Evolutionary conservation across 2,888 invertebrate species (phyloP).

Genomic region (Dryococelus australis): DNA sequence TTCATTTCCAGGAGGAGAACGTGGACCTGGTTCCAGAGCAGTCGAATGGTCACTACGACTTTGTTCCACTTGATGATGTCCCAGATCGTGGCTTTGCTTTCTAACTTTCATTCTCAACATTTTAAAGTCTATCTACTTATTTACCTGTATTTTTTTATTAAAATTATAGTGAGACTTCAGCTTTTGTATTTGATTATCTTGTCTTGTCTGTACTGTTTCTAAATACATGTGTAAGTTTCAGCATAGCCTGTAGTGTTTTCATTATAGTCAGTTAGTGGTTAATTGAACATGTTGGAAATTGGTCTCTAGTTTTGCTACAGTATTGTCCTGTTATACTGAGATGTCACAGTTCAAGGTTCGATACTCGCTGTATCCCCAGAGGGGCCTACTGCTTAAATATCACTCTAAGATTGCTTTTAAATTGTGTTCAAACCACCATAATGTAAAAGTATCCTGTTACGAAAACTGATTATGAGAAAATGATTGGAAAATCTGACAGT

Average conservation of each 20-base stretch:
- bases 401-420: too few relatives aligned
- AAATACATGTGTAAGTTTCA: background rate
- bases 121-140: background rate
- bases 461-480: too few relatives aligned
- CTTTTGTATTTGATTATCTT: background rate
- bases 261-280: too few relatives aligned
- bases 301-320: too few relatives aligned
- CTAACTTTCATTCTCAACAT: slow-evolving; percentile 12
- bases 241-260: background rate
- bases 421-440: too few relatives aligned
- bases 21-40: slow-evolving; percentile 41
- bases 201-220: background rate
- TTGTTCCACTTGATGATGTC: slow-evolving; percentile 39
- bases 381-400: too few relatives aligned
- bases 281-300: too few relatives aligned
- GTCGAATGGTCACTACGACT: slow-evolving; percentile 45
- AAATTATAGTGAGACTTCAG: background rate
- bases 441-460: too few relatives aligned
- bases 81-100: slow-evolving; percentile 48
- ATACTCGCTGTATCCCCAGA: too few relatives aligned
- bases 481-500: too few relatives aligned
- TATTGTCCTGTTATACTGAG: too few relatives aligned
- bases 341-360: too few relatives aligned
- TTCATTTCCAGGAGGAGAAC: background rate
- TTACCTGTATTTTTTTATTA: background rate